Base-by-base conservation (phyloP, 2,113 vertebrate species). In the Cinclus mexicanus region DNA sequence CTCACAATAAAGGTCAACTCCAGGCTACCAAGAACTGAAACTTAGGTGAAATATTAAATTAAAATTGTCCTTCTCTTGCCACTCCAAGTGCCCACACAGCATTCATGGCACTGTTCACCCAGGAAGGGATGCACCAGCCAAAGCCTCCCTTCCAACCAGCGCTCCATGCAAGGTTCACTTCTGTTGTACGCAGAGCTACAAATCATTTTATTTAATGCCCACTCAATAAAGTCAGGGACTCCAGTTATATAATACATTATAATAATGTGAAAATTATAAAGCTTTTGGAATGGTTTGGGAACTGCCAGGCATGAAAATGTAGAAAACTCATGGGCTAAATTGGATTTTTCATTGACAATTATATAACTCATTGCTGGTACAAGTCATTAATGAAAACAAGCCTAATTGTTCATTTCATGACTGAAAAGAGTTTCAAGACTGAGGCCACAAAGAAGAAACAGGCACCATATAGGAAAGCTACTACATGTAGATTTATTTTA, bases 341-440 rank as follows among this genome's bases (percentile, higher is more conserved):
- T 93, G 94, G 96, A 97, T 96, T 95, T 94, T 96, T 92, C 91
- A 95, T 91, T 93, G 95, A 96, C 92, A 96, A 80, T 80, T 90
- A 81, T 74, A 47, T 87, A 96, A 96, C 81, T 97, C 92, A 92
- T 53, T 55, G 35, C 87, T 92, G 70, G 65, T 78, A 76, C 79
- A 90, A 90, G 86, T 90, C 93, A 96, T 95, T 97, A 97, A 97
- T 95, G 96, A 97, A 96, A 95, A 94, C 82, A 96, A 96, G 41
- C 22, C 83, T 87, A 68, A 90, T 68, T 94, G 89, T 97, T 95
- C 92, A 93, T 95, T 84, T 83, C 87, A 89, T 94, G 74, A 94
- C 46, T 70, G 83, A 93, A 96, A 67, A 90, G 72, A 93, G 41
- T 91, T 91, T 95, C 39, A 64, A 96, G 81, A 90, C 70, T 39